Evolutionary conservation across 2,888 invertebrate genomes (phyloP), one percentile per base, ranked within the genome.

Genomic region (Hydroisotoma schaefferi): DNA sequence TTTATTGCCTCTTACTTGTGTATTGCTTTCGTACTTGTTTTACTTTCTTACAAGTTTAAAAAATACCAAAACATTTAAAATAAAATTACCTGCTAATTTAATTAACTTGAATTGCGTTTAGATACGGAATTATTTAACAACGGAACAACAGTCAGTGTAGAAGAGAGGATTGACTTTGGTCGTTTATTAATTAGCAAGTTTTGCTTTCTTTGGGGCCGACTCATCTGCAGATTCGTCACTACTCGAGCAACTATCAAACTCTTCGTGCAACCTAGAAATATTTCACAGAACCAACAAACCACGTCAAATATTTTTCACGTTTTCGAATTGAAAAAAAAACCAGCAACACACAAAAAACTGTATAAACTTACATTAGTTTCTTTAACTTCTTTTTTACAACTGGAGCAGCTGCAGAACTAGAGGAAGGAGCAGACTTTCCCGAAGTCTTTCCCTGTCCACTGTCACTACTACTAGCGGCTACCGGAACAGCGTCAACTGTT

Each of bases 211-310:
- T 6, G 55, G 28, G 10, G 55, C 23, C 22, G 48, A 27, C 40
- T 63, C 67, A n/a, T 65, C 67, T 6, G 58, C 48, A 3, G 38
- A 38, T 5, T 67, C 68, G 22, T 38, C 38, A 25, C 49, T 53
- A 26, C 63, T 62, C 53, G 59, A 60, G 40, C 65, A 54, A 28
- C 54, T 60, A 27, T 59, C 67, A 40, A 71, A 60, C 23, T 69
- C 71, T 20, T 71, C 71, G 22, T 72, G 70, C 57, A 72, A 57
- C 65, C 71, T 71, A 46, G 3, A 48, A 57, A 43, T 49, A 46
- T n/a, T n/a, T n/a, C n/a, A n/a, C 1, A 54, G 44, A 54, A 53
- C 43, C 29, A 27, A 29, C 12, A 44, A 20, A 25, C 47, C 15
- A 15, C 3, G 37, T 44, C 44, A 33, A 43, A 55, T 28, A 43